Base-by-base conservation (phyloP, 2,797 vertebrate genomes). In the Myotis planiceps region DNA sequence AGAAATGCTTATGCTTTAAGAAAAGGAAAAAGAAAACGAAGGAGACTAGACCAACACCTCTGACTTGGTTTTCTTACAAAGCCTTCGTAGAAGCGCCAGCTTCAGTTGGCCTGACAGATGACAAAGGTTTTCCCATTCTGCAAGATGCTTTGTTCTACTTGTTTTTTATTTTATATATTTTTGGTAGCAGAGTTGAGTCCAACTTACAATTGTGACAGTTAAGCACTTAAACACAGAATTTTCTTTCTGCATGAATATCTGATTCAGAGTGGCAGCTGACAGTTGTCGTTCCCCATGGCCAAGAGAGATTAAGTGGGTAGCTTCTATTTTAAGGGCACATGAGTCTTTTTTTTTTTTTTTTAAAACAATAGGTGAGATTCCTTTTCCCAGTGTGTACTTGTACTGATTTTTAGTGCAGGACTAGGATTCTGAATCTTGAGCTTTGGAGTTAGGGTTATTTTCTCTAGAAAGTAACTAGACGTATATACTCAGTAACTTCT, bases 81-180 rank as follows among this genome's bases (percentile, higher is more conserved):
- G 10, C 16, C n/a, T 47, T 91, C 14, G 6, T 23, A 37, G 66
- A 91, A 63, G 53, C 34, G 79, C 21, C 34, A 68, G 34, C n/a
- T 69, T 90, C 69, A 8, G 81, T 80, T 47, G 63, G 72, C 84
- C 63, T 71, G 53, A 94, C 58, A 93, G 90, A 65, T 58, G 58
- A 92, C 94, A 92, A 49, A 95, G 6, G 19, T 92, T 84, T 69
- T 53, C 25, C 4, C 5, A 27, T 72, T 97, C 97, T 96, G 63
- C 16, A 94, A 60, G 45, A n/a, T 95, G 75, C 79, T 76, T 89
- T 89, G 53, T 94, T 76, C 23, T 51, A 29, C 47, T 58, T 39
- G 21, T 39, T 65, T 29, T 82, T 9, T 15, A 91, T 29, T n/a
- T 82, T 55, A 5, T 34, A 60, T 80, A 42, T 32, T 71, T 76